Conservation (phyloP, 2,797 vertebrate species). For the Sphaeramia orbicularis region DNA sequence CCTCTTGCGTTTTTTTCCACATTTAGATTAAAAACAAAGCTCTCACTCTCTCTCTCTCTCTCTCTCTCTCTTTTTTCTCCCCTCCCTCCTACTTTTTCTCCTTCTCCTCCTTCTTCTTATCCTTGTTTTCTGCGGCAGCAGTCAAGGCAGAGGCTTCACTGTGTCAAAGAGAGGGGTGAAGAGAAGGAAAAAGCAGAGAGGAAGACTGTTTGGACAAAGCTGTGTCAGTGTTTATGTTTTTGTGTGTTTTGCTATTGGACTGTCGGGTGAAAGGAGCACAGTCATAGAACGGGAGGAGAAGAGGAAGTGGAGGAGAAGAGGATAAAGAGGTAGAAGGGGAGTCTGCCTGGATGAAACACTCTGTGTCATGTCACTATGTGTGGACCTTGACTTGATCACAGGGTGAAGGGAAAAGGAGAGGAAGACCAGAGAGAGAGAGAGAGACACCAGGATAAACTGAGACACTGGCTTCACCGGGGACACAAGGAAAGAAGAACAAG, state of each 20-base stretch:
- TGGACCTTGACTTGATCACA: constrained; percentile 79
- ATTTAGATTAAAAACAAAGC: constrained; percentile 89
- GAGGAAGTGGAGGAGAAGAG: constrained; percentile 30
- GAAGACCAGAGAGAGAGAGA: constrained; percentile 25
- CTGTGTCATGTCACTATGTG: constrained; percentile 75
- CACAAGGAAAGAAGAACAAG: constrained; percentile 41
- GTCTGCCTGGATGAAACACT: constrained; percentile 74
- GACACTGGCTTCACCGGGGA: constrained; percentile 64
- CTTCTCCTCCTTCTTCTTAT: constrained; percentile 33
- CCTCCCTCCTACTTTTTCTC: constrained; percentile 20
- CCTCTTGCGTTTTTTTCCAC: constrained; percentile 79
- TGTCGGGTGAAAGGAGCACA: constrained; percentile 64
- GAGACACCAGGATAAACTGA: constrained; percentile 47
- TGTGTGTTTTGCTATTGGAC: constrained; percentile 69
- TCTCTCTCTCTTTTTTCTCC: constrained; percentile 30
- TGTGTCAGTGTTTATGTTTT: constrained; percentile 70
- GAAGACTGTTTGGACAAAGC: constrained; percentile 66
- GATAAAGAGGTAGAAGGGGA: constrained; percentile 46
- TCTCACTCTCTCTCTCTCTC: constrained; percentile 60
- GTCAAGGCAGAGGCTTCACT: constrained; percentile 69
- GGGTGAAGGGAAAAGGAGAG: constrained; percentile 44
- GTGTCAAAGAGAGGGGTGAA: constrained; percentile 67
- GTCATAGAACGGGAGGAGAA: constrained; percentile 44
- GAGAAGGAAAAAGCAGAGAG: constrained; percentile 64
- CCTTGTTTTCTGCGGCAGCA: constrained; percentile 76